A percentile compares a stretch with the other conserved stretches of the same genome.
Evolutionary conservation across 2,888 invertebrate genomes (phyloP).

Genomic region (Poecilobothrus nobilitatus): DNA sequence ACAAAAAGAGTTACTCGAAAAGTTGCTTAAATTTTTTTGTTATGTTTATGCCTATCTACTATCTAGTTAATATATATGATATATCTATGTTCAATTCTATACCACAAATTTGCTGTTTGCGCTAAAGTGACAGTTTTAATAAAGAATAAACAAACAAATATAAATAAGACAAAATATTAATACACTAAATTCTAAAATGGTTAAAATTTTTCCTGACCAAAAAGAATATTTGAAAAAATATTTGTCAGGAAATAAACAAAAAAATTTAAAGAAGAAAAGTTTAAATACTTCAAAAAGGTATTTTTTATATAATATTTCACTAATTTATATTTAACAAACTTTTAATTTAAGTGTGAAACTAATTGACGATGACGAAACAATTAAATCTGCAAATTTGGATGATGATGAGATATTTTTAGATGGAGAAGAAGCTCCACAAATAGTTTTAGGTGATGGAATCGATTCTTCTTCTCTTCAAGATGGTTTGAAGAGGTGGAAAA

Average conservation of each 20-base stretch:
- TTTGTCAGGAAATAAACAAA: constrained; percentile 53
- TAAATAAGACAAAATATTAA: too few relatives aligned
- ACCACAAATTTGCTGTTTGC: too few relatives aligned
- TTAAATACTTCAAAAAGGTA: constrained; percentile 50
- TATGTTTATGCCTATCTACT: too few relatives aligned
- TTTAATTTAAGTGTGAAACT: constrained; percentile 58
- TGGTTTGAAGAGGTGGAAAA: constrained; percentile 37
- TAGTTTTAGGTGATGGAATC: constrained; percentile 74
- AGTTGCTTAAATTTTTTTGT: too few relatives aligned
- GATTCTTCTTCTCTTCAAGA: neutral
- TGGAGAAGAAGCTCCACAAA: constrained; percentile 83
- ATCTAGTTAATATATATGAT: too few relatives aligned
- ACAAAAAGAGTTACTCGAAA: too few relatives aligned
- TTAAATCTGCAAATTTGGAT: constrained; percentile 46
- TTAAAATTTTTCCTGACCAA: constrained; percentile 40
- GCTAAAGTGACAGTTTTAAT: too few relatives aligned
- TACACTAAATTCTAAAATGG: neutral
- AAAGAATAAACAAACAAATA: too few relatives aligned
- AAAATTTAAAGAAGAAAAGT: constrained; percentile 59
- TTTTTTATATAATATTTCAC: neutral
- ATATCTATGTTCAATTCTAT: too few relatives aligned
- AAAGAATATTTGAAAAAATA: constrained; percentile 75
- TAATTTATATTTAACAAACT: neutral
- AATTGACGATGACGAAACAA: constrained; percentile 74
- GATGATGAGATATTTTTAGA: constrained; percentile 57